Evolutionary conservation across 2,113 vertebrate species (phyloP), one percentile per base, ranked within the genome.

Genomic region (Parus major): DNA sequence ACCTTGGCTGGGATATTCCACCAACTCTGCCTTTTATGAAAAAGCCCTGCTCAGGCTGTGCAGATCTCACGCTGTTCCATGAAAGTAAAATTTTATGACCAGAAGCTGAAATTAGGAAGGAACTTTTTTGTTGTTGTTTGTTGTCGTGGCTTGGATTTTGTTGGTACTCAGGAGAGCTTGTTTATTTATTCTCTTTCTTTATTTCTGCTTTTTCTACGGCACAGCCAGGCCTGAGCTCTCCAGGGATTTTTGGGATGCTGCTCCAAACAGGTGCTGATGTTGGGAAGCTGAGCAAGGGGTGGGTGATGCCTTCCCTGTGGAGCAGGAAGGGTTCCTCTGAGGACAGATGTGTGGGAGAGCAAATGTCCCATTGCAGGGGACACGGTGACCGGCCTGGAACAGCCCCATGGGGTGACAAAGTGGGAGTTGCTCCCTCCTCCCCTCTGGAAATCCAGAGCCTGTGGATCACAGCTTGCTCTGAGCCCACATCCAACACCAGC

Each of bases 91-190:
- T 94, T 96, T 95, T 93, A 96, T 33, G 72, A 94, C 80, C 95
- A 96, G 95, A 80, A 96, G 92, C 96, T 95, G 94, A 93, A 94
- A 92, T 93, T 91, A 83, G 82, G 93, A 94, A 96, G 72, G 90
- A 68, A 60, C 81, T 46, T 88, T 56, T 57, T 44, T 17, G 20
- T 47, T 20, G 44, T 31, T n/a, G 31, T 27, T 65, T 21, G 50
- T 75, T 14, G 63, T 79, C 9, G 2, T 50, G 76, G 79, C 17
- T 27, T 65, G 66, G 63, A 35, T 92, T 95, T 82, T 77, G 86
- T 23, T 88, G 85, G 53, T n/a, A 80, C 82, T 27, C 68, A 29
- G 21, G 57, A 82, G 33, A 9, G 12, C 65, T 85, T 83, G 47
- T 47, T 92, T 85, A 39, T 39, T 39, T 39, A 39, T 39, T 39